These are phyloP conservation scores for Calephelis nemesis DNA, from an alignment of 1,140 invertebrate species.

Conservation along the genomic window DNA sequence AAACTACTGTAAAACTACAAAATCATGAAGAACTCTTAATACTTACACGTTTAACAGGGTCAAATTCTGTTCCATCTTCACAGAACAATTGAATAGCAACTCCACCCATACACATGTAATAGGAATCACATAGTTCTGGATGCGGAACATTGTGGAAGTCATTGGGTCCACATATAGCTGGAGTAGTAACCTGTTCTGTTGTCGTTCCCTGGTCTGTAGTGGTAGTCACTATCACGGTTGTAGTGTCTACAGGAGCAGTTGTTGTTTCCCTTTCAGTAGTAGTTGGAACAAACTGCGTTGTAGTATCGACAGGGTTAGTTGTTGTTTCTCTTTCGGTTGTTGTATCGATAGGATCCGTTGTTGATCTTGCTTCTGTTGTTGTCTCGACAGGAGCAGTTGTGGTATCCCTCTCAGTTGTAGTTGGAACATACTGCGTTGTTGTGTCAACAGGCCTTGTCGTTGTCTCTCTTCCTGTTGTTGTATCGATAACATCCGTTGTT, in stretches of 20 bases:
- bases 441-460: not conserved
- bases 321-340: slow-evolving; percentile 21
- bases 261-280: too few relatives aligned
- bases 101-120: slow-evolving; percentile 43
- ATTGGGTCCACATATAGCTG: slow-evolving; percentile 35
- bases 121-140: slow-evolving; percentile 42
- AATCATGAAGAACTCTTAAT: not conserved
- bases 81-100: slow-evolving; percentile 39
- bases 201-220: not conserved
- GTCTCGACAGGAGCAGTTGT: not conserved
- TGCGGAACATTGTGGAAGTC: slow-evolving; percentile 42
- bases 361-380: not conserved
- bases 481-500: too few relatives aligned
- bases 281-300: not conserved
- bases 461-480: too few relatives aligned
- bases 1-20: too few relatives aligned
- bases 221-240: slow-evolving; percentile 18
- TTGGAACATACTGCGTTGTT: not conserved
- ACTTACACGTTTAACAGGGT: slow-evolving; percentile 38
- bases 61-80: slow-evolving; percentile 42
- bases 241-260: slow-evolving; percentile 2
- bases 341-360: not conserved
- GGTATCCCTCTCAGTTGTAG: not conserved
- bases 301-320: not conserved
- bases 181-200: not conserved